Conservation (phyloP, 2,888 invertebrate genomes). For the Synanthedon myopaeformis region DNA sequence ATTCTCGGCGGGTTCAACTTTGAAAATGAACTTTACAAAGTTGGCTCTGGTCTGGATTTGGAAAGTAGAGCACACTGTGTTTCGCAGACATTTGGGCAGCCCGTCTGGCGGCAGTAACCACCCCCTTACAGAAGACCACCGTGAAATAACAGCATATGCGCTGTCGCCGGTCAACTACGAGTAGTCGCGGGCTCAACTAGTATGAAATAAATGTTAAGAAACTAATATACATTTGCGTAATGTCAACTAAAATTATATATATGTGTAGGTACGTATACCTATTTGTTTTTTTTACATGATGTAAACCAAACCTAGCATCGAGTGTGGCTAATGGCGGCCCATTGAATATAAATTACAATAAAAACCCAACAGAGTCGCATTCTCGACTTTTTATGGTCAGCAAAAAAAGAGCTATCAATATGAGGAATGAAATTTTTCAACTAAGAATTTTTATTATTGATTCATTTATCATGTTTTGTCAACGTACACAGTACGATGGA, state of each 20-base stretch:
- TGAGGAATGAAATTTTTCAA: constrained; percentile 35
- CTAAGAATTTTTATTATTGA: constrained; percentile 28
- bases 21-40: no score
- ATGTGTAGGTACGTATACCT: not conserved
- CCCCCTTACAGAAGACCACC: no score
- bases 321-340: constrained; percentile 25
- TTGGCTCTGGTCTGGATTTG: no score
- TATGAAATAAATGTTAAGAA: no score
- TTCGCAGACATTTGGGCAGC: no score
- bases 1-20: no score
- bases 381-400: constrained; percentile 15
- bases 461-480: constrained; percentile 52
- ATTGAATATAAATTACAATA: constrained; percentile 20
- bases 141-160: no score
- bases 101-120: no score
- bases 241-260: not conserved
- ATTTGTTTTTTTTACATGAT: no score
- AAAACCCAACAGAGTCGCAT: constrained; percentile 14
- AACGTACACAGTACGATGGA: constrained; percentile 14
- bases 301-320: constrained; percentile 3
- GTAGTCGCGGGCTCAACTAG: no score
- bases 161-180: no score
- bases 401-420: constrained; percentile 29
- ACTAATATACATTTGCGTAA: not conserved
- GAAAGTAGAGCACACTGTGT: no score